phyloP scores from a whole-genome alignment of 2,797 vertebrate species.

The Tolypeutes matacus region DNA sequence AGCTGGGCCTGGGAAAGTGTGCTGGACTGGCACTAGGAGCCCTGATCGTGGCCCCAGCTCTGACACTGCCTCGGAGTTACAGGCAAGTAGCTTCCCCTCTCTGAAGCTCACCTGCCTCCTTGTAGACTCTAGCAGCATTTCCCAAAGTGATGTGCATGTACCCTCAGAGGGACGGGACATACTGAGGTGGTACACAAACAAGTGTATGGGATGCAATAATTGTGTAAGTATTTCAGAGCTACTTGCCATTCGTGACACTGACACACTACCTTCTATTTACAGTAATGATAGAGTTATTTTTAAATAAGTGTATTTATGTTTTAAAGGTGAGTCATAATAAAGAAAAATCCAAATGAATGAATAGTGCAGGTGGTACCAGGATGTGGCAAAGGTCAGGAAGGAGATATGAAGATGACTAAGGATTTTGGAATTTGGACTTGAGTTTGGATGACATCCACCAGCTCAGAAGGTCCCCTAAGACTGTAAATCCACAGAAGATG shows the following conservation, averaged over 20 bases:
- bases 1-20: background rate
- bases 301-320: conserved; percentile 15
- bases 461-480: background rate
- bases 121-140: background rate
- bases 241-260: background rate
- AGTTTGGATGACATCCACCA: background rate
- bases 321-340: background rate
- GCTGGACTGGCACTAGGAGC: no score
- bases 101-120: background rate
- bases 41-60: background rate
- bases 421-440: background rate
- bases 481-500: background rate
- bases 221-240: background rate
- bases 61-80: background rate
- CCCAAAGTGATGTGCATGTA: background rate
- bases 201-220: background rate
- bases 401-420: background rate
- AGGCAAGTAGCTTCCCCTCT: background rate
- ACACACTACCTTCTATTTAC: background rate
- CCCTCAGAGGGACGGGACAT: background rate
- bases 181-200: background rate
- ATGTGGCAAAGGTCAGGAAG: background rate
- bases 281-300: background rate
- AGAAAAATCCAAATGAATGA: background rate
- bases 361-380: background rate